phyloP scores from a whole-genome alignment of 2,888 invertebrate genomes.

The Alcis repandata region DNA sequence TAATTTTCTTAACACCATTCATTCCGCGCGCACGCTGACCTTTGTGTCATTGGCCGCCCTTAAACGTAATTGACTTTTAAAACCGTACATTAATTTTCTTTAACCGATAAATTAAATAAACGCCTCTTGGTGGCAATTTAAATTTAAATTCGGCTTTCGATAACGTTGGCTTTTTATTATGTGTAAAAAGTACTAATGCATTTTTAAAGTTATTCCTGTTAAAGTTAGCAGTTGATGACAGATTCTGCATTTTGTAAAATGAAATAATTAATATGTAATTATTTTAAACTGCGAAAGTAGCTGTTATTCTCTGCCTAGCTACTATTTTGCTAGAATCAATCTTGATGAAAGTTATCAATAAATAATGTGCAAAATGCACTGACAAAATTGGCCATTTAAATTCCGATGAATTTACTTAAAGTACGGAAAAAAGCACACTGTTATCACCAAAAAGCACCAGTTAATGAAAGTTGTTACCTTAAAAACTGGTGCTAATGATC shows the following conservation, averaged over 20 bases:
- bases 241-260: neutral
- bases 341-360: too few species aligned
- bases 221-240: neutral
- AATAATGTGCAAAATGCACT: too few species aligned
- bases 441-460: too few species aligned
- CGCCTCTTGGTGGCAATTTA: conserved; percentile 27
- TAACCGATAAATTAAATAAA: conserved; percentile 29
- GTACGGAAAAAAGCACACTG: too few species aligned
- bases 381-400: too few species aligned
- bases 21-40: conserved; percentile 6
- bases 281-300: too few species aligned
- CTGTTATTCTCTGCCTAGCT: too few species aligned
- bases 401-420: too few species aligned
- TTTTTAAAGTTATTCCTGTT: conserved; percentile 9
- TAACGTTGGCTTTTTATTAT: conserved; percentile 16
- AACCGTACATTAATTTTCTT: conserved; percentile 31
- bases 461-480: too few species aligned
- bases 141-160: conserved; percentile 21
- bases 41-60: conserved; percentile 17
- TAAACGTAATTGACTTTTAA: conserved; percentile 28
- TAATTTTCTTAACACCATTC: conserved; percentile 3
- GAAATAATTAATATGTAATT: too few species aligned
- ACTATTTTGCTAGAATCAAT: too few species aligned
- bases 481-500: too few species aligned
- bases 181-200: conserved; percentile 15